Evolutionary conservation across 2,113 vertebrate species (phyloP).

Genomic region (Lathamus discolor): DNA sequence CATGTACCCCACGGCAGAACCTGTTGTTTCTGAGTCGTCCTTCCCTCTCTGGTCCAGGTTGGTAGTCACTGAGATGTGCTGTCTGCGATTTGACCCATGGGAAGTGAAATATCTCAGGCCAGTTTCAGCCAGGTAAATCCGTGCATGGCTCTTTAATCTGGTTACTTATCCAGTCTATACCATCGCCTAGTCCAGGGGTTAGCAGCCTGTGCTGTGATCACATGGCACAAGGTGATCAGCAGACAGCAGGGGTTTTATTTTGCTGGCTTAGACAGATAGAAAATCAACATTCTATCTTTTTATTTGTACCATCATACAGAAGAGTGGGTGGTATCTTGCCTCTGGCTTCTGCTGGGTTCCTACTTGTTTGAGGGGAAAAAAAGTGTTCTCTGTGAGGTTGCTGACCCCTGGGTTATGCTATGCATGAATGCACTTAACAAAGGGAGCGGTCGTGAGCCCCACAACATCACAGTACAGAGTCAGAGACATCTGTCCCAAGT

Average conservation of each 20-base stretch:
- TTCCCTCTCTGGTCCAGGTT: conserved; percentile 62
- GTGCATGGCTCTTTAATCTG: conserved; percentile 51
- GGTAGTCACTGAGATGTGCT: conserved; percentile 59
- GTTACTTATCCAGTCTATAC: conserved; percentile 31
- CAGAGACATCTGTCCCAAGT: background rate
- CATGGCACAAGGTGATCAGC: background rate
- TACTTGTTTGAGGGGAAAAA: background rate
- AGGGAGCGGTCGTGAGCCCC: background rate
- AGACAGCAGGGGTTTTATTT: background rate
- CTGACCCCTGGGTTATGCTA: conserved; percentile 42
- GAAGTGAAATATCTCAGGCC: conserved; percentile 63
- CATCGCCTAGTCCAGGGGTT: background rate
- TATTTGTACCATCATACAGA: background rate
- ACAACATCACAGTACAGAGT: background rate
- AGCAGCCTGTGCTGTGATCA: background rate
- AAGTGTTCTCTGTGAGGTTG: background rate
- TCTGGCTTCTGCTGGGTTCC: background rate
- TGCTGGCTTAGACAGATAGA: background rate
- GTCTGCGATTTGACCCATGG: conserved; percentile 49
- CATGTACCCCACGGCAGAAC: background rate
- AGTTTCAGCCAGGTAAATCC: conserved; percentile 61
- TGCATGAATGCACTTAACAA: conserved; percentile 8
- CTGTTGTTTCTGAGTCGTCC: conserved; percentile 43
- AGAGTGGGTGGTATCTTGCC: background rate
- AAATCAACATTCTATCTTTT: background rate